Percentiles rank a stretch among this genome's conserved stretches.
Evolutionary conservation across 2,888 invertebrate species (phyloP).

Genomic region (Pinctada fucata): DNA sequence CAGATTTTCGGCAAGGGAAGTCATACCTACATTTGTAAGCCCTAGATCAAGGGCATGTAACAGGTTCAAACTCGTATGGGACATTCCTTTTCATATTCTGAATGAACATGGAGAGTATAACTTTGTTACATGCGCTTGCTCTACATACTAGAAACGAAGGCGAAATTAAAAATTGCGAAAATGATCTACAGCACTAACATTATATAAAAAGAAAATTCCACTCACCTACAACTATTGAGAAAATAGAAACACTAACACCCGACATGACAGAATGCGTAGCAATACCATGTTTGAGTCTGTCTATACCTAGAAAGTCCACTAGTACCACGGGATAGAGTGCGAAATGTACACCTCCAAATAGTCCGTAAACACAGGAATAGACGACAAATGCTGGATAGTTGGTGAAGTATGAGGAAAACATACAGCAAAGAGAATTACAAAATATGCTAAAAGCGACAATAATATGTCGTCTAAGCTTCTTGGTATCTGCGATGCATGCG

Average conservation of each 20-base stretch:
- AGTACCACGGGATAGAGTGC: slow-evolving; percentile 50
- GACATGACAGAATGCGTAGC: slow-evolving; percentile 43
- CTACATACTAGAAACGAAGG: too few species aligned
- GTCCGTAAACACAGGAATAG: slow-evolving; percentile 48
- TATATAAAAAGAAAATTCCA: neutral
- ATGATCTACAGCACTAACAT: too few species aligned
- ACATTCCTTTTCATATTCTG: too few species aligned
- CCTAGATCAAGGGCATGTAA: too few species aligned
- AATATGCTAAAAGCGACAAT: slow-evolving; percentile 33
- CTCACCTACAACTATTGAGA: slow-evolving; percentile 51
- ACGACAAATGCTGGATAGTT: slow-evolving; percentile 43
- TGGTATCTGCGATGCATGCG: slow-evolving; percentile 46
- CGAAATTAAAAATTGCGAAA: too few species aligned
- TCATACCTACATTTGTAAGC: too few species aligned
- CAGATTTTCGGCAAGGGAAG: too few species aligned
- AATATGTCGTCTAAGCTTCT: slow-evolving; percentile 36
- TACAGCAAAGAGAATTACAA: slow-evolving; percentile 27
- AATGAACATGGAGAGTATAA: too few species aligned
- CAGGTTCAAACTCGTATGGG: too few species aligned
- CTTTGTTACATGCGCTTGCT: too few species aligned
- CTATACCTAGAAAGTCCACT: slow-evolving; percentile 56
- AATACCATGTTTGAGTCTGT: slow-evolving; percentile 47
- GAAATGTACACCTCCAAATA: slow-evolving; percentile 50
- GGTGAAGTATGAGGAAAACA: slow-evolving; percentile 39
- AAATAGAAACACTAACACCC: slow-evolving; percentile 37